Evolutionary conservation across 2,797 vertebrate species (phyloP).

Genomic region (Arremon brunneinucha): DNA sequence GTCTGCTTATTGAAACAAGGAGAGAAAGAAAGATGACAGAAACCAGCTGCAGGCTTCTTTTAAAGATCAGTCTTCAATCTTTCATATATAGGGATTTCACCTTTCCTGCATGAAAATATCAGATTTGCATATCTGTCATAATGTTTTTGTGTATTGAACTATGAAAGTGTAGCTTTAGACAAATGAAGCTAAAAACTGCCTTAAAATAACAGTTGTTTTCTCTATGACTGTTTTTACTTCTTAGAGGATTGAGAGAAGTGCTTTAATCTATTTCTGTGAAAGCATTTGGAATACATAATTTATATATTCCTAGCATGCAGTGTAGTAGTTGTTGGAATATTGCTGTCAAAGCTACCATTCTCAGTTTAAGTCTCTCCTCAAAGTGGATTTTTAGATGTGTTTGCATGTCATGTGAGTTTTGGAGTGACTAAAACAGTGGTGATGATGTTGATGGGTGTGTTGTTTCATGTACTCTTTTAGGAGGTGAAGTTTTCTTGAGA

Average conservation of each 20-base stretch:
- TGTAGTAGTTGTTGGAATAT: background rate
- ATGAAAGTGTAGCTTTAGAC: background rate
- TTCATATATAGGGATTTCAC: slow-evolving; percentile 33
- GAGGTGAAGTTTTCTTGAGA: background rate
- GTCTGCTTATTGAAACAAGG: background rate
- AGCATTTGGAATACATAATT: background rate
- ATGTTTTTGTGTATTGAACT: slow-evolving; percentile 3
- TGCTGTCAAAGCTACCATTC: background rate
- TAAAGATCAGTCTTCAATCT: slow-evolving; percentile 45
- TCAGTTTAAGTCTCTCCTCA: background rate
- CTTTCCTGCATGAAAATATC: slow-evolving; percentile 41
- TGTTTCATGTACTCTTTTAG: background rate
- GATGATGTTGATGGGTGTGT: background rate
- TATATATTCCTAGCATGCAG: background rate
- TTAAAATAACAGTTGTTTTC: background rate
- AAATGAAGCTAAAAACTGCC: background rate
- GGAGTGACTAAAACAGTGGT: background rate
- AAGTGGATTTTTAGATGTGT: background rate
- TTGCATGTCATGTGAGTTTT: background rate
- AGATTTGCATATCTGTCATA: slow-evolving; percentile 42
- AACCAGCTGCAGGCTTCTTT: slow-evolving; percentile 8
- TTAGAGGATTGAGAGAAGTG: background rate
- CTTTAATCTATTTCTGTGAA: background rate
- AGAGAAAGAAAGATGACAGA: slow-evolving; percentile 24
- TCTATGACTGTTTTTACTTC: background rate